phyloP scores from a whole-genome alignment of 2,113 vertebrate genomes.

The Aythya baeri region DNA sequence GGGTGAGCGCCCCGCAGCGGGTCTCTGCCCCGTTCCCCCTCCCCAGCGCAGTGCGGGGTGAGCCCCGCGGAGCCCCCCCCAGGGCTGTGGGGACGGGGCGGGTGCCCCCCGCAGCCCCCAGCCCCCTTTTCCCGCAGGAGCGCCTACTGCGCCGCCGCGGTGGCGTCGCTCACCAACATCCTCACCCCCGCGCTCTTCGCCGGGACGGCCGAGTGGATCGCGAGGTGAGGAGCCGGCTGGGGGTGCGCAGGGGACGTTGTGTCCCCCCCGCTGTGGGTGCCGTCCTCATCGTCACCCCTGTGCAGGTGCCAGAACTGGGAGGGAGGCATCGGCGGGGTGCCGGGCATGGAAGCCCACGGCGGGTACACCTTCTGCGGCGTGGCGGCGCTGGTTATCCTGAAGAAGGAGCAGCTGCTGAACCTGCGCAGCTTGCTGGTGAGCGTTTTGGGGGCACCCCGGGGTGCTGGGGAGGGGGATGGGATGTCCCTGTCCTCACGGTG shows the following conservation, averaged over 20 bases:
- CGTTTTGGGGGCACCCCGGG: neutral
- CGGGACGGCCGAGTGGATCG: conserved; percentile 91
- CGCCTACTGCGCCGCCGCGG: conserved; percentile 91
- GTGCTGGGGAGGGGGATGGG: neutral
- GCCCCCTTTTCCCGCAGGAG: conserved; percentile 76
- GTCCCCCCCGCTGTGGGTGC: neutral
- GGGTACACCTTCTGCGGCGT: conserved; percentile 96
- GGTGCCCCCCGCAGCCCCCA: neutral
- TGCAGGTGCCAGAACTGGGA: conserved; percentile 99
- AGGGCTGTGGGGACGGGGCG: neutral
- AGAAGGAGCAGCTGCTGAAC: conserved; percentile 90
- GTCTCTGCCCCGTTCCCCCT: too few species aligned
- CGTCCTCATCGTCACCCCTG: neutral
- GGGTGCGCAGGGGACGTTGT: accelerated
- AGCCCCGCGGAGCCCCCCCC: neutral
- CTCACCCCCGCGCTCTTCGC: conserved; percentile 85
- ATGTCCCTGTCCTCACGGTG: neutral
- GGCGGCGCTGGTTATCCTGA: conserved; percentile 91
- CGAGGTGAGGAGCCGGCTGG: conserved; percentile 78
- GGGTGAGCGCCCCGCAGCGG: conserved; percentile 30
- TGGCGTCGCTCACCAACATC: conserved; percentile 94
- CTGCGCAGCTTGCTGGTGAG: conserved; percentile 91
- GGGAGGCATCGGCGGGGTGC: conserved; percentile 92
- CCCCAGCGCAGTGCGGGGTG: too few species aligned
- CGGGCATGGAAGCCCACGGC: conserved; percentile 93